A percentile compares a stretch with the other conserved stretches of the same genome.
phyloP scores from a whole-genome alignment of 2,113 vertebrate genomes.

The Podocnemis expansa region DNA sequence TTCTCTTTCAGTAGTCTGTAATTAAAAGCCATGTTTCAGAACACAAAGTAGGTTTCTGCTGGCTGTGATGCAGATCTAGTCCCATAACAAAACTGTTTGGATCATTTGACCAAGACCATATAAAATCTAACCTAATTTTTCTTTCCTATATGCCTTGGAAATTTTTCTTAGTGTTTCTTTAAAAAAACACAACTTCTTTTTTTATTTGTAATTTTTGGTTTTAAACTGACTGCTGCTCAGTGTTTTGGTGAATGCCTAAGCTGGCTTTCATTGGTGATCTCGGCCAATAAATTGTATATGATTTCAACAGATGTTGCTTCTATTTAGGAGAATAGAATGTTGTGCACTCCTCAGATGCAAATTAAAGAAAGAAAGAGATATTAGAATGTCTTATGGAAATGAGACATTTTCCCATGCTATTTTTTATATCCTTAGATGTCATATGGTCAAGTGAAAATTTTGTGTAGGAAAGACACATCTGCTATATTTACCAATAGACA shows the following conservation, averaged over 20 bases:
- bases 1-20: conserved; percentile 27
- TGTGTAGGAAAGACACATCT: conserved; percentile 54
- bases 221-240: neutral
- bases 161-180: conserved; percentile 31
- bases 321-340: conserved; percentile 2
- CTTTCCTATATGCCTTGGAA: conserved; percentile 27
- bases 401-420: conserved; percentile 39
- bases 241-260: conserved; percentile 43
- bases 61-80: conserved; percentile 22
- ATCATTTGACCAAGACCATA: neutral
- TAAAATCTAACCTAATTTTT: conserved; percentile 47
- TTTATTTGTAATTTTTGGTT: conserved; percentile 7
- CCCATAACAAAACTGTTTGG: neutral
- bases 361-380: conserved; percentile 65
- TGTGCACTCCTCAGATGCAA: conserved; percentile 62
- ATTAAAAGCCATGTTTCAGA: conserved; percentile 27
- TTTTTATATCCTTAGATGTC: conserved; percentile 56
- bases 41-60: neutral
- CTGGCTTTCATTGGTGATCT: conserved; percentile 55
- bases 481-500: conserved; percentile 38
- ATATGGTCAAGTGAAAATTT: conserved; percentile 55
- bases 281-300: conserved; percentile 56
- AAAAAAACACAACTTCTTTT: neutral
- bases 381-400: conserved; percentile 19
- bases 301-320: conserved; percentile 70